These are phyloP conservation scores for Sminthopsis crassicaudata DNA, from an alignment of 2,113 vertebrate genomes.

Conservation along the genomic window DNA sequence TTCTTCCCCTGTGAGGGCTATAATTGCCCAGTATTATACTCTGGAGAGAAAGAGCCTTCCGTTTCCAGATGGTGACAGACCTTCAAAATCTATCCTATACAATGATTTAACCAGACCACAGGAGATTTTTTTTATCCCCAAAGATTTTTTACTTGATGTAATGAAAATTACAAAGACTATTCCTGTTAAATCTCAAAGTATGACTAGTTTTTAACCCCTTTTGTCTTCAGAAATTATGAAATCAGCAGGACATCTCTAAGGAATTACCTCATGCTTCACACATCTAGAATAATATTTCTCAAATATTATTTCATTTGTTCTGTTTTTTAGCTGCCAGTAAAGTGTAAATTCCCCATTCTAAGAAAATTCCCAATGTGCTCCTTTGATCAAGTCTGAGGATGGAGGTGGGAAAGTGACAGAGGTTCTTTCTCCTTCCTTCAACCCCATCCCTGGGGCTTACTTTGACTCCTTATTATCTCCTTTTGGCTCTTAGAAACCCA, in stretches of 20 bases:
- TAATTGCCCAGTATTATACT: constrained; percentile 11
- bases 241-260: not conserved
- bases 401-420: not conserved
- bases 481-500: not conserved
- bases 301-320: not conserved
- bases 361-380: not conserved
- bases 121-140: constrained; percentile 1
- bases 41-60: constrained; percentile 9
- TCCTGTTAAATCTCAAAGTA: constrained; percentile 18
- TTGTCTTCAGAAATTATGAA: constrained; percentile 6
- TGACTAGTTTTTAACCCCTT: not conserved
- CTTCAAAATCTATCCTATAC: not conserved
- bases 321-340: not conserved
- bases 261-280: not conserved
- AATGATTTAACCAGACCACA: not conserved
- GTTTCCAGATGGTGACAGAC: not conserved
- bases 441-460: not conserved
- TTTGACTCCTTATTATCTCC: not conserved
- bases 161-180: constrained; percentile 22
- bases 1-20: not conserved
- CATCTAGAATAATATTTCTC: not conserved
- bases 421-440: not conserved
- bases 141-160: not conserved
- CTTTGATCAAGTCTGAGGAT: not conserved
- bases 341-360: not conserved